Conservation (phyloP, 2,113 vertebrate genomes). For the Oplegnathus fasciatus region DNA sequence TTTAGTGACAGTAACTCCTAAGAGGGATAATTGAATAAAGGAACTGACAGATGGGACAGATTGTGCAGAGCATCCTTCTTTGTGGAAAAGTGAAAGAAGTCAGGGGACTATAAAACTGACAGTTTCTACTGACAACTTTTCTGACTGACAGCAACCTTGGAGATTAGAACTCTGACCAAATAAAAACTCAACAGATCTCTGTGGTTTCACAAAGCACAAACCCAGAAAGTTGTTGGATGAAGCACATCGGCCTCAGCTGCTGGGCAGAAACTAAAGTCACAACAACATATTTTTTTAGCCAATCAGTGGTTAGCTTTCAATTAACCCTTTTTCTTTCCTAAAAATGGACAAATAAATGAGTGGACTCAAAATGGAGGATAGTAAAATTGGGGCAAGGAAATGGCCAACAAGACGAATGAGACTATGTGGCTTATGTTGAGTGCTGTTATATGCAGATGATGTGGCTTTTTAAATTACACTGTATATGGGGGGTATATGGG, state of each 20-base stretch:
- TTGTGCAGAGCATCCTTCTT: not conserved
- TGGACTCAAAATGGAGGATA: not conserved
- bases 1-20: not conserved
- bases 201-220: conserved; percentile 57
- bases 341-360: not conserved
- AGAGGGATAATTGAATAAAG: not conserved
- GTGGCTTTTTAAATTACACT: conserved; percentile 38
- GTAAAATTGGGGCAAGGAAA: not conserved
- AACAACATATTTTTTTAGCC: conserved; percentile 5
- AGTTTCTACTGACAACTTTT: not conserved
- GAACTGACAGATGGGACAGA: not conserved
- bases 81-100: not conserved
- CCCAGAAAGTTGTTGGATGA: conserved; percentile 12
- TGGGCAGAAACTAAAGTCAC: not conserved
- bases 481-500: not conserved
- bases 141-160: conserved; percentile 8
- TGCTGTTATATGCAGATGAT: conserved; percentile 59
- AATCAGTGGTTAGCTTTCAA: conserved; percentile 21
- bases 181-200: not conserved
- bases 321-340: not conserved
- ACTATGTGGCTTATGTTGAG: not conserved
- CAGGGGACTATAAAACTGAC: conserved; percentile 7
- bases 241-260: conserved; percentile 11
- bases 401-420: not conserved
- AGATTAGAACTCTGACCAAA: conserved; percentile 19